Base-by-base conservation (phyloP, 1,140 invertebrate species). In the Pogonognathellus flavescens region DNA sequence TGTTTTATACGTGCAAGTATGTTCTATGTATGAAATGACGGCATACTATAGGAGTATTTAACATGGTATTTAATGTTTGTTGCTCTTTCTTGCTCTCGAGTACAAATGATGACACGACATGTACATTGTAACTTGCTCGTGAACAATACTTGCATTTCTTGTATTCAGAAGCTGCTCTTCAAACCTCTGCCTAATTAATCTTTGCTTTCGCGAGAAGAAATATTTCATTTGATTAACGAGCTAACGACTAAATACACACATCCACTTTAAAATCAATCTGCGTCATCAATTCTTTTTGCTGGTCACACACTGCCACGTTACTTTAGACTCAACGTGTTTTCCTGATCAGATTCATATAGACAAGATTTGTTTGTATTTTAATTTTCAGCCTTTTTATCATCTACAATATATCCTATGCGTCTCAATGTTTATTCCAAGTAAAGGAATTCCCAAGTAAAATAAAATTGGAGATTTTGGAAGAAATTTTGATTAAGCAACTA, bases 81-180 rank as follows among this genome's bases (percentile, higher is more conserved):
- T 62, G 59, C 59, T 62, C n/a, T 62, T 62, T 9, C 41, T 31
- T 31, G 16, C 41, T 50, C 25, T 18, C 16, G 16, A 76, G 41
- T 76, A 76, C 70, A 76, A 76, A 76, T 76, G 70, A 76, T 76
- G 70, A 76, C 70, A 76, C 70, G 70, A 76, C 70, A 31, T 76
- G 70, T 41, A 76, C 70, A 49, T 18, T 76, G 70, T 76, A 41
- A 41, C 70, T 31, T 76, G 41, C 70, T 50, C 14, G 41, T 50
- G 70, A 76, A 76, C 70, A 76, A 76, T 76, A 76, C 70, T 49
- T 76, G 49, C 70, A 41, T 76, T 76, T 76, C 70, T 76, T 76
- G 70, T 76, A 76, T 76, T 76, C 70, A 76, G 70, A 31, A 76
- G 70, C 70, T 50, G 16, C 41, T 76, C 70, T 25, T 16, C 70